Base-by-base conservation (phyloP, 2,113 vertebrate genomes). In the Microcebus murinus region DNA sequence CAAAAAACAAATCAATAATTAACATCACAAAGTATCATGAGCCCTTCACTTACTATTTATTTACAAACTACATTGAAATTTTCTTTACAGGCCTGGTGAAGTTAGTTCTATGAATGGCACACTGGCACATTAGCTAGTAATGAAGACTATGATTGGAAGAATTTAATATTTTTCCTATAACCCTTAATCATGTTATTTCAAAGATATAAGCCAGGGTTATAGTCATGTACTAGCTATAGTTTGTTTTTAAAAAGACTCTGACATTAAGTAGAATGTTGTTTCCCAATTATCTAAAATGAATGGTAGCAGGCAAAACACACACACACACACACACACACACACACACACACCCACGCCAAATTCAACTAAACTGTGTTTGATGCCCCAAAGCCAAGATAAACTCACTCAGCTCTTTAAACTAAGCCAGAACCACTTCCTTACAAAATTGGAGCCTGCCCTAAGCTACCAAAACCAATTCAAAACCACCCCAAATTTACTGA, bases 361-460 rank as follows among this genome's bases (percentile, higher is more conserved):
- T 18, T 83, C 63, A 79, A 68, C 57, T 52, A 88, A 87, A 68
- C 18, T 77, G 74, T 25, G 18, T 88, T 50, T 88, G 45, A 59
- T 93, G 55, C 12, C 61, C 79, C 87, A 17, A 34, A 80, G 6
- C 68, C 70, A 87, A 87, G 27, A 79, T 71, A 80, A 95, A 61
- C 50, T 31, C 42, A 70, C 36, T 94, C 25, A 34, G 52, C 4
- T 61, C 8, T 70, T 76, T 74, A 84, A 76, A 25, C 86, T 74
- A 70, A 55, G n/a, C 59, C 85, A 65, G 45, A 92, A 65, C 29
- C 76, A 88, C 85, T 95, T 97, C 85, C 70, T 87, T 65, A 95
- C 23, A 12, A 90, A 90, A 89, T 29, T 8, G n/a, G 55, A 92
- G 87, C 23, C 25, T n/a, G 76, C 17, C 6, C 42, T 76, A 86